Evolutionary conservation across 2,797 vertebrate genomes (phyloP).

Genomic region (Spinus pinus): DNA sequence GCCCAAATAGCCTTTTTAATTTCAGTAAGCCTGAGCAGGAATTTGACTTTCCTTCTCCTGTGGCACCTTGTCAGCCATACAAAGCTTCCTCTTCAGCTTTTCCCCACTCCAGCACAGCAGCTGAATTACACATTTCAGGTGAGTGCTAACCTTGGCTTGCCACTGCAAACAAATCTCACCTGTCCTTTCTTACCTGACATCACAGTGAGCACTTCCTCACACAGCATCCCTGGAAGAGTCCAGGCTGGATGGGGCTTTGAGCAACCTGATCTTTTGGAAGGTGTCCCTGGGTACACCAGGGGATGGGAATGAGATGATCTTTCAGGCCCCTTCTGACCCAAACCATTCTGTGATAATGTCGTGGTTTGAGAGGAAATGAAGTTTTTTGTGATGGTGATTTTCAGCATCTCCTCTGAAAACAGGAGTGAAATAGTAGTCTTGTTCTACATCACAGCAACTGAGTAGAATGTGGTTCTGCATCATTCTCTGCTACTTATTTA

Average conservation of each 20-base stretch:
- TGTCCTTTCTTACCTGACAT: neutral
- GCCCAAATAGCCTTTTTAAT: neutral
- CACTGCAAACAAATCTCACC: neutral
- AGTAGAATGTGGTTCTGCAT: neutral
- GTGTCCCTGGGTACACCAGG: neutral
- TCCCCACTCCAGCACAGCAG: neutral
- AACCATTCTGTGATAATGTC: neutral
- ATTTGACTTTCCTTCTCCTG: neutral
- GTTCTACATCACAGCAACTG: neutral
- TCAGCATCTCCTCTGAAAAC: neutral
- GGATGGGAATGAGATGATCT: rapidly evolving
- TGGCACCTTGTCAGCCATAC: neutral
- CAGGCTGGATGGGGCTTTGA: neutral
- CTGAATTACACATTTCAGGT: neutral
- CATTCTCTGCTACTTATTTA: neutral
- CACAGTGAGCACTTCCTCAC: neutral
- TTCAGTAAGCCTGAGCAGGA: neutral
- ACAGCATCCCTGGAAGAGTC: neutral
- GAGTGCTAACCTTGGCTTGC: neutral
- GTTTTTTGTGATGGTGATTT: neutral
- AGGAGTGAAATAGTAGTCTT: neutral
- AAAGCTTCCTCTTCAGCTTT: neutral
- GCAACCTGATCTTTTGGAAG: neutral
- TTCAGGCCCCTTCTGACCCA: neutral
- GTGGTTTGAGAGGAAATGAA: no score